phyloP scores from a whole-genome alignment of 2,797 vertebrate species.

The Gallinago solitaria region DNA sequence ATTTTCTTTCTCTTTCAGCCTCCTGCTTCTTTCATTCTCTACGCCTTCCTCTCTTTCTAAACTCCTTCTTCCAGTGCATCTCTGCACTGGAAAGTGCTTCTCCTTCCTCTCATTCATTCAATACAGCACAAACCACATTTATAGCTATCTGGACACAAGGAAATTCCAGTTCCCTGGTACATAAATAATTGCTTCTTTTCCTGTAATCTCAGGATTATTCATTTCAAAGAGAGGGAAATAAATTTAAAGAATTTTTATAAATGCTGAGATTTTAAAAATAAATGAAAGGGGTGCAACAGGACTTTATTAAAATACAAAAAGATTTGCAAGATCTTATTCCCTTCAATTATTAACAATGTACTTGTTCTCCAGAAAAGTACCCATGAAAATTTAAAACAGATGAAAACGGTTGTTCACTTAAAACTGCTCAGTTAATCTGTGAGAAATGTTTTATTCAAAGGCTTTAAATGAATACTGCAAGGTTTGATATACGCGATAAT shows the following conservation, averaged over 20 bases:
- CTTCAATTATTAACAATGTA: slow-evolving; percentile 77
- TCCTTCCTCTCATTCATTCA: not conserved
- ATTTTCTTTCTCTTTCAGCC: not conserved
- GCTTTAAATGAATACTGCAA: slow-evolving; percentile 72
- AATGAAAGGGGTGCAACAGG: slow-evolving; percentile 52
- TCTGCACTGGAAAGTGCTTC: not conserved
- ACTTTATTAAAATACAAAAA: slow-evolving; percentile 72
- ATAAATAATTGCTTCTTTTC: not conserved
- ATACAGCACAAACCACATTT: not conserved
- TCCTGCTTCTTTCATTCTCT: not conserved
- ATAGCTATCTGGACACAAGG: not conserved
- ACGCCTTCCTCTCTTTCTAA: not conserved
- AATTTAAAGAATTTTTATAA: slow-evolving; percentile 30
- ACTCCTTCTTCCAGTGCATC: not conserved
- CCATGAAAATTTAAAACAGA: slow-evolving; percentile 79
- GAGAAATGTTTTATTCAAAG: slow-evolving; percentile 79
- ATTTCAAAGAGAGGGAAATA: slow-evolving; percentile 1
- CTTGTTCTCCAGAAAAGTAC: slow-evolving; percentile 78
- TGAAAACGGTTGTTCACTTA: slow-evolving; percentile 76
- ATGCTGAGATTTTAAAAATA: slow-evolving; percentile 42
- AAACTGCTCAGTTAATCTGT: slow-evolving; percentile 76
- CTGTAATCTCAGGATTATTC: not conserved
- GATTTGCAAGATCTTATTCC: slow-evolving; percentile 70
- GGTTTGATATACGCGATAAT: slow-evolving; percentile 71
- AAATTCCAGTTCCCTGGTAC: not conserved